Percentiles rank a stretch among this genome's conserved stretches.
These are phyloP conservation scores for Pogonocichla stellata DNA, from an alignment of 2,113 vertebrate species.

Conservation along the genomic window DNA sequence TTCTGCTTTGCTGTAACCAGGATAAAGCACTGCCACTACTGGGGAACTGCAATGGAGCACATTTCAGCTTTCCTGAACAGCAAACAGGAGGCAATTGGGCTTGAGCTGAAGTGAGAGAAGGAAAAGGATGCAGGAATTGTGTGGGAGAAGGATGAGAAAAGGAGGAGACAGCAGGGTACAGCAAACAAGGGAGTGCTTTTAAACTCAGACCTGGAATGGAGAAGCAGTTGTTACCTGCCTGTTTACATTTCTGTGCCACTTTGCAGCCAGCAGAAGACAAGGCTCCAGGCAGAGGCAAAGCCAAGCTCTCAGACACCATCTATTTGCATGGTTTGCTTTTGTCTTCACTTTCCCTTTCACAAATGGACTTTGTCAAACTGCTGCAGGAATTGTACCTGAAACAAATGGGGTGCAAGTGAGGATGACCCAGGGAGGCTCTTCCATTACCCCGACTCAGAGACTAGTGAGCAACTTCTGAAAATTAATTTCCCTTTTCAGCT, in stretches of 20 bases:
- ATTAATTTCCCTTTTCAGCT: background rate
- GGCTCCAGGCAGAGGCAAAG: background rate
- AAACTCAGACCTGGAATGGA: background rate
- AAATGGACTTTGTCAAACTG: background rate
- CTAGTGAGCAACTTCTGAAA: background rate
- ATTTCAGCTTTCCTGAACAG: background rate
- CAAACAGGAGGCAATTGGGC: background rate
- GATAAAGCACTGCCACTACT: background rate
- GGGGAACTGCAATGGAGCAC: background rate
- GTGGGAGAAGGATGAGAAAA: background rate
- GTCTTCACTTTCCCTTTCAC: background rate
- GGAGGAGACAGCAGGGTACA: background rate
- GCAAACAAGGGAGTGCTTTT: background rate
- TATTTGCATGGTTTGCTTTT: background rate
- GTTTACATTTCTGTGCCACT: background rate
- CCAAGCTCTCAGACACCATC: background rate
- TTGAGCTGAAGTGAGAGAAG: background rate
- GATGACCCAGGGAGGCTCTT: background rate
- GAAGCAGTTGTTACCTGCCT: background rate
- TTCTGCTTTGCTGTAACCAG: background rate
- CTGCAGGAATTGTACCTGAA: background rate
- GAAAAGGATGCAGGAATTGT: background rate
- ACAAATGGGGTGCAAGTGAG: accelerated
- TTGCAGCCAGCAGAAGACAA: background rate
- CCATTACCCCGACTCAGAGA: background rate